These are phyloP conservation scores for Cephalopholis sonnerati DNA, from an alignment of 2,113 vertebrate species.

Conservation along the genomic window DNA sequence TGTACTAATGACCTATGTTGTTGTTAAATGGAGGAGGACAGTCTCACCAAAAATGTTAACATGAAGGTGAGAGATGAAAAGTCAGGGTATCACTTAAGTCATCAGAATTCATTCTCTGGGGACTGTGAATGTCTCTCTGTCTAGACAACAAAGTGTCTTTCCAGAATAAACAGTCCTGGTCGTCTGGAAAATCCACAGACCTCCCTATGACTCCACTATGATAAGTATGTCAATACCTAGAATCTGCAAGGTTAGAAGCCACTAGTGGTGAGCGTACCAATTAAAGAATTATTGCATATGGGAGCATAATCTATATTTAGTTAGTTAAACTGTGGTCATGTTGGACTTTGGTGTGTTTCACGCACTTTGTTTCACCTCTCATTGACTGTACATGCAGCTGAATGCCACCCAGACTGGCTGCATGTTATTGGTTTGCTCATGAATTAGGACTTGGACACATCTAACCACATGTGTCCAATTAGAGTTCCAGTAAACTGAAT, in stretches of 20 bases:
- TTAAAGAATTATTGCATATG: background rate
- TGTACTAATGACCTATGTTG: too few relatives aligned
- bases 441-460: slow-evolving; percentile 55
- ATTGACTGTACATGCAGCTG: slow-evolving; percentile 30
- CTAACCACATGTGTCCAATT: slow-evolving; percentile 74
- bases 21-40: too few relatives aligned
- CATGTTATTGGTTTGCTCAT: slow-evolving; percentile 27
- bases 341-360: background rate
- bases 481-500: slow-evolving; percentile 62
- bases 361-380: slow-evolving; percentile 22
- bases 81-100: background rate
- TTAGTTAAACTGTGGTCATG: background rate
- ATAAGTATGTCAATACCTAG: background rate
- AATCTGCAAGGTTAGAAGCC: background rate
- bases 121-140: background rate
- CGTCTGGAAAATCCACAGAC: background rate
- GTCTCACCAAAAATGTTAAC: too few relatives aligned
- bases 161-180: background rate
- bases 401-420: slow-evolving; percentile 44
- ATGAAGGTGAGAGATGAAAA: too few relatives aligned
- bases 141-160: background rate
- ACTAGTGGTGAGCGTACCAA: background rate
- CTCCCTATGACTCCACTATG: background rate
- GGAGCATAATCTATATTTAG: background rate
- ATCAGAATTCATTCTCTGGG: background rate